A percentile compares a stretch with the other conserved stretches of the same genome.
These are phyloP conservation scores for Sycophila sp. DNA, from an alignment of 1,140 invertebrate genomes.

Conservation along the genomic window DNA sequence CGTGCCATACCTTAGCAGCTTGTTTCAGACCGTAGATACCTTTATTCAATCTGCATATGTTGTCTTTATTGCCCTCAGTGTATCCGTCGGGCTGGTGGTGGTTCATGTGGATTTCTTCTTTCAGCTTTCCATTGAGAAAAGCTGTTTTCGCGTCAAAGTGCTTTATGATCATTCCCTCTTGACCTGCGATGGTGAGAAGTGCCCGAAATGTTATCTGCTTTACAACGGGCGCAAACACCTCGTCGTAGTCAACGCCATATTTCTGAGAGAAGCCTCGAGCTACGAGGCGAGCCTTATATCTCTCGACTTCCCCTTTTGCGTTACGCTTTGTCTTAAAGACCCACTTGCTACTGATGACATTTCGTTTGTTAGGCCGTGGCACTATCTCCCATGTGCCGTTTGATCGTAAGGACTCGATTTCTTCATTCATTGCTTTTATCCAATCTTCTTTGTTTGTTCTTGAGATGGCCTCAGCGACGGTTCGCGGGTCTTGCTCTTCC, in stretches of 20 bases:
- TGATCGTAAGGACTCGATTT: background rate
- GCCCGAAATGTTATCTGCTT: background rate
- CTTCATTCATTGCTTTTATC: conserved; percentile 11
- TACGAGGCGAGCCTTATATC: conserved; percentile 5
- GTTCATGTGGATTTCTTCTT: background rate
- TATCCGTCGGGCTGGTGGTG: background rate
- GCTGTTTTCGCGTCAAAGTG: background rate
- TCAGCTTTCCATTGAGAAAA: background rate
- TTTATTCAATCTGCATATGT: background rate
- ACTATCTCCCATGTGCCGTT: conserved; percentile 4
- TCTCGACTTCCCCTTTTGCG: background rate
- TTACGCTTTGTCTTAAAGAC: background rate
- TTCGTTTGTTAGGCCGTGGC: background rate
- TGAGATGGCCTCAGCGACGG: background rate
- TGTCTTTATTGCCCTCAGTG: background rate
- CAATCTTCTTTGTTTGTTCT: background rate
- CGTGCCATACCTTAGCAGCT: conserved; percentile 2
- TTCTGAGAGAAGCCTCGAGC: conserved; percentile 11
- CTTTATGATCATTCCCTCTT: no score
- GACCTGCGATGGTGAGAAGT: background rate
- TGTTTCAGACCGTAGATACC: background rate
- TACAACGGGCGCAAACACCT: background rate
- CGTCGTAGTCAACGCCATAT: background rate
- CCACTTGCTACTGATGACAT: background rate
- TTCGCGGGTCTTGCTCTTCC: conserved; percentile 1